Evolutionary conservation across 2,888 invertebrate species (phyloP), one percentile per base, ranked within the genome.

Genomic region (Brenthis daphne): DNA sequence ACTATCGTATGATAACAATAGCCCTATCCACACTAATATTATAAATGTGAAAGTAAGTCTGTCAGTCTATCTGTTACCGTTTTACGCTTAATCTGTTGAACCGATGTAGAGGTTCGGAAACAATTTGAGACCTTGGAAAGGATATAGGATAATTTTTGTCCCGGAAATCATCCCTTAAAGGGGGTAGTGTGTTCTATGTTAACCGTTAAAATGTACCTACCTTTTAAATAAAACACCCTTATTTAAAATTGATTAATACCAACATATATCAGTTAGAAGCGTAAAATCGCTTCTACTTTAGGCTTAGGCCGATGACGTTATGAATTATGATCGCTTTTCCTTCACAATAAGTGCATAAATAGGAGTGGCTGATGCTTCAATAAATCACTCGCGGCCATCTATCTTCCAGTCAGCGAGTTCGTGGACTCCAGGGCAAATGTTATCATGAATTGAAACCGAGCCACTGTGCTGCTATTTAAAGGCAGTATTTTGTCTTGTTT

Each of bases 341-440:
- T 84, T 82, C 85, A 89, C 89, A 90, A 89, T 90, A 89, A 90
- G 89, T 89, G 89, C 89, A 89, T 89, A 89, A 89, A 89, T 87
- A 89, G 88, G 83, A 85, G 81, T 82, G 81, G 82, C 81, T 77
- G 79, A 76, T 77, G 82, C 79, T 73, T 75, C 76, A 80, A 85
- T 87, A 85, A 85, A 85, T 85, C 86, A 85, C 82, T 77, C 69
- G 71, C 65, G 75, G 76, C 75, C 80, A 87, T 89, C 87, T 83
- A 85, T 85, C 87, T 85, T 77, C 73, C 66, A 66, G 61, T 76
- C 76, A 73, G 74, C 77, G 80, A 79, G 78, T 74, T 66, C 70
- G 68, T 67, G 67, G 63, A 67, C 63, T 50, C 43, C 29, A 48
- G 64, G 58, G 61, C 54, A 60, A 64, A 65, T 71, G 66, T 66